Evolutionary conservation across 2,797 vertebrate species (phyloP).

Genomic region (Mormyrops boulengeri): DNA sequence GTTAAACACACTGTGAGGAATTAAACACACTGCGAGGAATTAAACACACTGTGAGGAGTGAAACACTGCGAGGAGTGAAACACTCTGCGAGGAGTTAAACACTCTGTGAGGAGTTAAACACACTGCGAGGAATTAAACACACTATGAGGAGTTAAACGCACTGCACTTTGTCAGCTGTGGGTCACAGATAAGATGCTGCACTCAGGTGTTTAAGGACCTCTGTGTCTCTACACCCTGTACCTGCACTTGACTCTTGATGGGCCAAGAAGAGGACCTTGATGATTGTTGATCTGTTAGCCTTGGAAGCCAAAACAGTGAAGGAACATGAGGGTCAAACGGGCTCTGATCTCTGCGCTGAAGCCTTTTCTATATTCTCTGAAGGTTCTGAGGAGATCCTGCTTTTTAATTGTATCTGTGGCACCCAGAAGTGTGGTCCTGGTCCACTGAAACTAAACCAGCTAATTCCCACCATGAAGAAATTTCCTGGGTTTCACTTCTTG

Average conservation of each 20-base stretch:
- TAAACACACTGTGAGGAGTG: neutral
- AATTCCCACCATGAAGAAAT: neutral
- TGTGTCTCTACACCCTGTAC: neutral
- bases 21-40: neutral
- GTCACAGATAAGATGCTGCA: conserved; percentile 29
- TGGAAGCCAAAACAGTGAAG: neutral
- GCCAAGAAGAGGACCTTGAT: neutral
- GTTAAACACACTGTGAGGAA: too few relatives aligned
- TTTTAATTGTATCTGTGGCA: neutral
- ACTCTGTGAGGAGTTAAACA: too few relatives aligned
- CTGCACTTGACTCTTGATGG: neutral
- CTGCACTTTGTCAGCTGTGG: conserved; percentile 26
- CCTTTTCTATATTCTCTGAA: neutral
- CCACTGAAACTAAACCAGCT: neutral
- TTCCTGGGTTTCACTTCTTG: neutral
- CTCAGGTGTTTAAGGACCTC: conserved; percentile 23
- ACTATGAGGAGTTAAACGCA: neutral
- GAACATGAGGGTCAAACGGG: neutral
- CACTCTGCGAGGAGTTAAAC: neutral
- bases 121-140: too few relatives aligned
- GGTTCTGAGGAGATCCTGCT: neutral
- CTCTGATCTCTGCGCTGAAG: neutral
- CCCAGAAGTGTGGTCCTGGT: conserved; percentile 12
- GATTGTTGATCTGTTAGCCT: neutral
- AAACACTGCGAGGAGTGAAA: neutral